Evolutionary conservation across 1,140 invertebrate genomes (phyloP), one percentile per base, ranked within the genome.

Genomic region (Musca vetustissima): DNA sequence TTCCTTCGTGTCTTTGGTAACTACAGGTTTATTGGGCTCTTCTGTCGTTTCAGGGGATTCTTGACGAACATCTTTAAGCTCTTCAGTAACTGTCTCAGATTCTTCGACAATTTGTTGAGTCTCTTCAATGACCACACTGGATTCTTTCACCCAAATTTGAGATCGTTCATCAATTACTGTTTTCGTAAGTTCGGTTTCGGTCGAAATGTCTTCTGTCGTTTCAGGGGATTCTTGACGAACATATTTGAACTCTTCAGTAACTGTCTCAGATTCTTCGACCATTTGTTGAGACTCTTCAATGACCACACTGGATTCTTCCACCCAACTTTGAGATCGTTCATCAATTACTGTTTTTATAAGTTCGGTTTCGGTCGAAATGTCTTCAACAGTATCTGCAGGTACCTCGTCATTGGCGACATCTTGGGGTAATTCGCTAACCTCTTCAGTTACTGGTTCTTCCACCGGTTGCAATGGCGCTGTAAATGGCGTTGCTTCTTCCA

Each of bases 121-220:
- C 15, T 50, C 13, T 19, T 68, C 15, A 28, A 43, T 32, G 7
- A 32, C 47, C 21, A 2, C 14, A 1, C 1, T 21, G 17, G 32
- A 1, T 11, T 15, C 4, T 28, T 53, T 6, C 21, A 21, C 21
- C n/a, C n/a, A 19, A 22, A 53, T 28, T 53, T 3, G 22, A 25
- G 11, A 25, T 57, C 24, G 17, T 4, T n/a, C 6, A 24, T 13
- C 48, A 8, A n/a, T n/a, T n/a, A n/a, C n/a, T n/a, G 61, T 22
- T 47, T 64, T 36, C 15, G 43, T 48, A 4, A 2, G 43, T 15
- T n/a, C 13, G 21, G 17, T 48, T 13, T 21, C 11, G 2, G 13
- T 11, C 24, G 53, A 64, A 1, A 19, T 50, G 22, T 72, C 61
- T 50, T 73, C 71, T 22, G 65, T 4, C 15, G 48, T 7, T 6